phyloP scores from a whole-genome alignment of 2,797 vertebrate species.

The Sebastolobus alascanus region DNA sequence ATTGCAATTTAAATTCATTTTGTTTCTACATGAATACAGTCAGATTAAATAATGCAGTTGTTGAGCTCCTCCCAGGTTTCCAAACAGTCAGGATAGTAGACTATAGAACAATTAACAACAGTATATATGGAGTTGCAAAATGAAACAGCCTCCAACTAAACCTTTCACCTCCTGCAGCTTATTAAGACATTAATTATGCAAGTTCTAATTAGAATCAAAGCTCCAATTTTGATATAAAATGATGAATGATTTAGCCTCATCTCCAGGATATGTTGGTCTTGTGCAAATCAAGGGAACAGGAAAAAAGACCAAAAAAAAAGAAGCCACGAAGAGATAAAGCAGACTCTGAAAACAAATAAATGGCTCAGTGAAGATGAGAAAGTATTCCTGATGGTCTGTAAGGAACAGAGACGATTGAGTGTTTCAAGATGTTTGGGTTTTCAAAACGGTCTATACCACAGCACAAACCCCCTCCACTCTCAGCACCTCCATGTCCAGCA shows the following conservation, averaged over 20 bases:
- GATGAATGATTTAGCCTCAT: not conserved
- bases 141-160: not conserved
- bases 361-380: not conserved
- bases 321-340: not conserved
- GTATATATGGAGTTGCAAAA: not conserved
- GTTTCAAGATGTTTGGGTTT: not conserved
- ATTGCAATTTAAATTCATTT: too few relatives aligned
- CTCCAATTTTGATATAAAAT: not conserved
- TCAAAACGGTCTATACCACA: not conserved
- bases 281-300: not conserved
- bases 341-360: not conserved
- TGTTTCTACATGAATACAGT: not conserved
- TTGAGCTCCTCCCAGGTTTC: not conserved
- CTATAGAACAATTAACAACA: not conserved
- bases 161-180: not conserved
- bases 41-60: not conserved
- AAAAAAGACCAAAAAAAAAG: not conserved
- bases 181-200: not conserved
- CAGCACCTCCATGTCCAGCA: slow-evolving; percentile 39
- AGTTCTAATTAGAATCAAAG: not conserved
- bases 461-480: not conserved
- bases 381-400: not conserved
- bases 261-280: not conserved
- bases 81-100: not conserved
- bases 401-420: not conserved